Conservation (phyloP, 2,888 invertebrate species). For the Nysson spinosus region DNA sequence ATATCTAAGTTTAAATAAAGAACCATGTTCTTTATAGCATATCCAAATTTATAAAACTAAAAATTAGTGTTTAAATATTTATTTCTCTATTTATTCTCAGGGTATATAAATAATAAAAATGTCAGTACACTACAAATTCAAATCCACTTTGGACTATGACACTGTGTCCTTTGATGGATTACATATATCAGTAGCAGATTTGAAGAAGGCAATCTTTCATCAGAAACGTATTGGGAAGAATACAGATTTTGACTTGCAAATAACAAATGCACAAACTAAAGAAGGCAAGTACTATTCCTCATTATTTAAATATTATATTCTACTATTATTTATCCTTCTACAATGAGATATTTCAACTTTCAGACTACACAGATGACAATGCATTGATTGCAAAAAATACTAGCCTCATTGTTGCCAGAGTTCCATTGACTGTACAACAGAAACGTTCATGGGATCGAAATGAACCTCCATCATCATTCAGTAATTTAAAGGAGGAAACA, state of each 20-base stretch:
- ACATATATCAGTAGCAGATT: conserved; percentile 95
- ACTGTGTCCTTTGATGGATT: conserved; percentile 98
- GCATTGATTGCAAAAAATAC: conserved; percentile 98
- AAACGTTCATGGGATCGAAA: conserved; percentile 87
- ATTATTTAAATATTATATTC: not conserved
- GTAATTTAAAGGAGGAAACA: conserved; percentile 71
- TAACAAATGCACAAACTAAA: conserved; percentile 97
- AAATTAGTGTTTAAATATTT: not conserved
- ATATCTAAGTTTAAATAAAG: no score
- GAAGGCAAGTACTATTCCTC: conserved; percentile 85
- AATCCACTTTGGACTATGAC: conserved; percentile 96
- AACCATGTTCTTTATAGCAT: no score
- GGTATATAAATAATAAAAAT: conserved; percentile 78
- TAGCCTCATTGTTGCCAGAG: conserved; percentile 94
- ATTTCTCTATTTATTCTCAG: conserved; percentile 39
- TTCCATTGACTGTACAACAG: conserved; percentile 89
- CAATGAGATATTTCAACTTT: no score
- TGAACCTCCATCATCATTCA: conserved; percentile 66
- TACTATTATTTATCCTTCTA: not conserved
- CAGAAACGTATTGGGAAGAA: conserved; percentile 96
- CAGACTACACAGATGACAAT: conserved; percentile 95
- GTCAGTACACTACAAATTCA: conserved; percentile 99
- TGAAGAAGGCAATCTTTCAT: conserved; percentile 96
- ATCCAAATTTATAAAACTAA: not conserved
- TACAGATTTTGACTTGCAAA: conserved; percentile 96